Evolutionary conservation across 2,888 invertebrate genomes (phyloP).

Genomic region (Octodonta nipae): DNA sequence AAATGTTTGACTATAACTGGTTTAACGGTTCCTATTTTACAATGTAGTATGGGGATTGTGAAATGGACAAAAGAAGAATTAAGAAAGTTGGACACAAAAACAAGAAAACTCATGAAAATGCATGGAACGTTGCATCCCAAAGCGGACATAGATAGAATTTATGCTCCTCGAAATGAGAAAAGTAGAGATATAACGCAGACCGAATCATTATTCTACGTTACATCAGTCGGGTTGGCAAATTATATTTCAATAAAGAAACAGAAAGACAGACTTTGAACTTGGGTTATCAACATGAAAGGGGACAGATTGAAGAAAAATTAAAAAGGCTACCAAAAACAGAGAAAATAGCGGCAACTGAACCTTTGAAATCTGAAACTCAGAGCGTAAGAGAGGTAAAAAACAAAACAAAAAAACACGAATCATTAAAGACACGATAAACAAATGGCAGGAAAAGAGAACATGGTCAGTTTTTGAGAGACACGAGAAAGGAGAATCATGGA

Average conservation of each 20-base stretch:
- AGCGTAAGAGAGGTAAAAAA: background rate
- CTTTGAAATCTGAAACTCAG: background rate
- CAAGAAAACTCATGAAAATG: background rate
- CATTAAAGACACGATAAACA: too few relatives aligned
- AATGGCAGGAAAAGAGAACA: background rate
- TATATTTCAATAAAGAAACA: background rate
- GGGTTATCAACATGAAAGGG: background rate
- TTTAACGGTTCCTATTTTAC: too few relatives aligned
- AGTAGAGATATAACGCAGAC: background rate
- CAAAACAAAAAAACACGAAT: background rate
- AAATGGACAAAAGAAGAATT: too few relatives aligned
- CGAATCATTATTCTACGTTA: background rate
- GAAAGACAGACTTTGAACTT: background rate
- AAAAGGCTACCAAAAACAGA: background rate
- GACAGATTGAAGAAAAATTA: background rate
- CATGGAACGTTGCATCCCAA: conserved; percentile 1
- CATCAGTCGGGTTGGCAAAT: too few relatives aligned
- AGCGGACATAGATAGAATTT: background rate
- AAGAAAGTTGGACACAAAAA: background rate
- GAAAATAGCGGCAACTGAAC: background rate
- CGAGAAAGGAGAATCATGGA: conserved; percentile 1
- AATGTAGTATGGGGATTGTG: too few relatives aligned
- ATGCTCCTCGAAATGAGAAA: background rate
- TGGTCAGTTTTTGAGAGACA: background rate
- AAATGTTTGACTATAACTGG: too few relatives aligned